Base-by-base conservation (phyloP, 2,797 vertebrate genomes). In the Zenarchopterus dispar region DNA sequence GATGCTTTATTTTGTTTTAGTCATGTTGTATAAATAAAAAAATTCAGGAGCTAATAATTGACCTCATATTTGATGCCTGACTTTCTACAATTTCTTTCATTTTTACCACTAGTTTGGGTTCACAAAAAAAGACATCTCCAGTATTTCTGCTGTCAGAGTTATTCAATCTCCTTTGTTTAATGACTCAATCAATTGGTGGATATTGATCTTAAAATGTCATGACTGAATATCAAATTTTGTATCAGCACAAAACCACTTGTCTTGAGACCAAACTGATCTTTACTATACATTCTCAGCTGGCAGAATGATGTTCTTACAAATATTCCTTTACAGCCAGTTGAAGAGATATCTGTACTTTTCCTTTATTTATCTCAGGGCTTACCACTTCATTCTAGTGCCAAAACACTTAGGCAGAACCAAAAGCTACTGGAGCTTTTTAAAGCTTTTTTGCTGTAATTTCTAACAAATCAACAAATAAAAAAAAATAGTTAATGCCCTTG, bases 161-260 rank as follows among this genome's bases (percentile, higher is more conserved):
- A 28, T 15, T 33, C 10, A 43, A 15, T 19, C 51, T 68, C 62
- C 31, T 1, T 23, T 56, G 59, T 56, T 70, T 24, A 70, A n/a
- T 47, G 33, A 73, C 56, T n/a, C 48, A 66, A 53, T 63, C 33
- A 53, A 21, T 7, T 23, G 50, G 58, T 48, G 21, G 56, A 59
- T 70, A 73, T 62, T 62, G 77, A 66, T 67, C 50, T 75, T 49
- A 57, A 53, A 66, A 63, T 73, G 63, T 56, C 52, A 75, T 28
- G 45, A 39, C 43, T 52, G 51, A 60, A 76, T 49, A 42, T 60
- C 33, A 51, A 46, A 67, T 54, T 61, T 54, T 39, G 33, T 51
- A 10, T 55, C 52, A 48, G 50, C 15, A 19, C 36, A 43, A 65
- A 62, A 47, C 5, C 13, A 5, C 56, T 56, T 61, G 10, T 54